A percentile compares a stretch with the other conserved stretches of the same genome.
These are phyloP conservation scores for Crocallis elinguaria DNA, from an alignment of 2,888 invertebrate genomes.

Conservation along the genomic window DNA sequence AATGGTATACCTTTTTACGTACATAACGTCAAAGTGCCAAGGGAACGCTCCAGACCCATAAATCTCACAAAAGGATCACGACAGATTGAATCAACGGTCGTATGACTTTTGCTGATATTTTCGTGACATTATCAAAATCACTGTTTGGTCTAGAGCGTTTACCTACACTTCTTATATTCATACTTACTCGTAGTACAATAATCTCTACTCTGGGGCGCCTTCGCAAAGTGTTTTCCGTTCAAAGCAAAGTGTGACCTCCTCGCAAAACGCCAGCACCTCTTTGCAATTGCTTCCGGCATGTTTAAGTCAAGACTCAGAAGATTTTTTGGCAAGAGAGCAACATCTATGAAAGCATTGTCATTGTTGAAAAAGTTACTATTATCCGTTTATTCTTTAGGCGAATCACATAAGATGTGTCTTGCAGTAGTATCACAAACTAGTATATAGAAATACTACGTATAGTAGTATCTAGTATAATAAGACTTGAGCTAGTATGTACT, in stretches of 20 bases:
- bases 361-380: not conserved
- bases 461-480: too few relatives aligned
- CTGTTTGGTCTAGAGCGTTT: too few relatives aligned
- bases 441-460: too few relatives aligned
- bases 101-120: conserved; percentile 1
- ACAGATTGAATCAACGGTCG: not conserved
- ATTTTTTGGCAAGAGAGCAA: not conserved
- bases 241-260: not conserved
- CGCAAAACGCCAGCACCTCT: not conserved
- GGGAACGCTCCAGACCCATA: not conserved
- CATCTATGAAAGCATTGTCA: not conserved
- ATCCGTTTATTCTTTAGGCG: not conserved
- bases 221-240: not conserved
- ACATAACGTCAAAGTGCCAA: not conserved
- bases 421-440: too few relatives aligned
- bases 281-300: not conserved
- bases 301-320: not conserved
- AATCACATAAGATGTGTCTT: not conserved
- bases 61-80: conserved; percentile 14
- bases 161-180: not conserved
- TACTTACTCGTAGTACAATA: not conserved
- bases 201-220: not conserved
- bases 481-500: too few relatives aligned
- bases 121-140: too few relatives aligned
- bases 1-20: not conserved